phyloP scores from a whole-genome alignment of 2,797 vertebrate species.

The Lepus townsendii region DNA sequence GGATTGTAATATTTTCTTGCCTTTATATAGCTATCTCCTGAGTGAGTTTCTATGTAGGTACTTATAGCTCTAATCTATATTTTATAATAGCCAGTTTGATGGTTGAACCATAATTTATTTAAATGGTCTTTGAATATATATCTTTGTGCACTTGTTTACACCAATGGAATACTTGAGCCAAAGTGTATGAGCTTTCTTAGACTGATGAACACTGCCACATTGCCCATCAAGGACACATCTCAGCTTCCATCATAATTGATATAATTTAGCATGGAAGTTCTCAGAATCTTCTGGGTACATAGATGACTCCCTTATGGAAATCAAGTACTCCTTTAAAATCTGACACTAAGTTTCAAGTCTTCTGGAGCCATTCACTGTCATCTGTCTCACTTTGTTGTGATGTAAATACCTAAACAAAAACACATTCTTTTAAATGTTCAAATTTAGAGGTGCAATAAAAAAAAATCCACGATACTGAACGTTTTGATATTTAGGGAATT shows the following conservation, averaged over 20 bases:
- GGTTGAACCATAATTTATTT: neutral
- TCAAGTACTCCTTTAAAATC: neutral
- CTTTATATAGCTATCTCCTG: neutral
- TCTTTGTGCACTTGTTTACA: neutral
- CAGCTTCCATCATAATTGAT: neutral
- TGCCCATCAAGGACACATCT: neutral
- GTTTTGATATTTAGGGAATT: conserved; percentile 36
- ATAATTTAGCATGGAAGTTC: neutral
- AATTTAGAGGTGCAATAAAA: neutral
- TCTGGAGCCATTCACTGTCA: neutral
- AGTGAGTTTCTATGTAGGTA: neutral
- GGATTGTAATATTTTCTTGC: neutral
- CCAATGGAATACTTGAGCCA: neutral
- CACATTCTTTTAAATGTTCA: neutral
- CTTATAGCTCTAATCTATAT: neutral
- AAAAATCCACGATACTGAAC: neutral
- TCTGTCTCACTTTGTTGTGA: neutral
- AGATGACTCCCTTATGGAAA: neutral
- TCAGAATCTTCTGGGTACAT: neutral
- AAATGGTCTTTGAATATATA: neutral
- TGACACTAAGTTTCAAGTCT: neutral
- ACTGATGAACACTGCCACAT: neutral
- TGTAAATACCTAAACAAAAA: conserved; percentile 37
- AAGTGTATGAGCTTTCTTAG: neutral
- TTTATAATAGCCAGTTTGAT: neutral